Evolutionary conservation across 2,888 invertebrate species (phyloP).

Genomic region (Rhimphoctona megacephalus): DNA sequence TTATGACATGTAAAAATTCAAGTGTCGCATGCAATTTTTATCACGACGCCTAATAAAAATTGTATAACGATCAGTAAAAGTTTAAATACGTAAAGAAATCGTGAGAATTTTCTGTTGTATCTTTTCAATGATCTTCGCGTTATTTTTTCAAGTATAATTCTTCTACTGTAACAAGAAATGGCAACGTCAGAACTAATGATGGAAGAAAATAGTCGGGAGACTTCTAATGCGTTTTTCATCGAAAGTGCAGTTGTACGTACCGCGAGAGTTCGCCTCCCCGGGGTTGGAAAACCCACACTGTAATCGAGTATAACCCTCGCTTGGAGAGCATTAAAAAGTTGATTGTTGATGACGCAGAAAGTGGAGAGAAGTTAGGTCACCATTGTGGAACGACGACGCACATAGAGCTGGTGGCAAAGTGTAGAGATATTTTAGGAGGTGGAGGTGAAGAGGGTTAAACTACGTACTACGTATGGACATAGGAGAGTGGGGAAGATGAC

Average conservation of each 20-base stretch:
- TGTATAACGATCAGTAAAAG: background rate
- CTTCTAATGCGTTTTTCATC: slow-evolving; percentile 8
- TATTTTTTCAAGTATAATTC: background rate
- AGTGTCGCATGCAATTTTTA: background rate
- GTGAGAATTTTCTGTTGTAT: background rate
- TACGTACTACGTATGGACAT: slow-evolving; percentile 1
- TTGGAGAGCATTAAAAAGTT: slow-evolving; percentile 60
- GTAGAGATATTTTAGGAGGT: slow-evolving; percentile 19
- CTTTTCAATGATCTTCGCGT: background rate
- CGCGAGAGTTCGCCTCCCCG: background rate
- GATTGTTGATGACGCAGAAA: slow-evolving; percentile 47
- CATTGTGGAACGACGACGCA: slow-evolving; percentile 9
- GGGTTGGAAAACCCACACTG: slow-evolving; percentile 10
- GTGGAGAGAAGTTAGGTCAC: slow-evolving; percentile 26
- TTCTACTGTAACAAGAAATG: background rate
- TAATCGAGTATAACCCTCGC: slow-evolving; percentile 44
- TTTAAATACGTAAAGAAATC: background rate
- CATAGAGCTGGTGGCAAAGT: background rate
- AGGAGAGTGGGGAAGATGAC: slow-evolving; percentile 27
- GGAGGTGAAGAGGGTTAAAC: background rate
- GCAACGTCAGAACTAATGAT: background rate
- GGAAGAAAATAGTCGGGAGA: background rate
- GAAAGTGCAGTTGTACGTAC: background rate
- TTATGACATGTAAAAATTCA: background rate
- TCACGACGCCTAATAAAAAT: background rate